Base-by-base conservation (phyloP, 2,797 vertebrate species). In the Pseudomugil gertrudae region DNA sequence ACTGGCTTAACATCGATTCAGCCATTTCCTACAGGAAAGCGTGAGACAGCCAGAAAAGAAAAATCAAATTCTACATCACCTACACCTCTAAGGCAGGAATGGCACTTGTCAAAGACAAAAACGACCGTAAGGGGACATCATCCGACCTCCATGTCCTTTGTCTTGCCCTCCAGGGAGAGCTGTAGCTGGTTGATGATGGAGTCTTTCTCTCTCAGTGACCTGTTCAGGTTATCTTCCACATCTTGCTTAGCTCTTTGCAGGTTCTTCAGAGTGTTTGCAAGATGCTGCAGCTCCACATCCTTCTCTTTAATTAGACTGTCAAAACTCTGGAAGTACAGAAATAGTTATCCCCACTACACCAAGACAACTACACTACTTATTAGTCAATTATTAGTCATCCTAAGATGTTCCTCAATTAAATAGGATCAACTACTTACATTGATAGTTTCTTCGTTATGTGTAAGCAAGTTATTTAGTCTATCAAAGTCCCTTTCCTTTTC, bases 111-210 rank as follows among this genome's bases (percentile, higher is more conserved):
- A 50, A 57, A 65, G 66, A 40, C 26, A 47, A 17, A 3, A n/a
- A 10, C 2, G 2, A 0, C n/a, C n/a, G n/a, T 57, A n/a, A 73
- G 59, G 8, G 6, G 2, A 19, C 1, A 55, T 26, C 23, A 60
- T 65, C 89, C 85, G 58, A 97, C 97, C 93, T 97, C 94, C 62
- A 95, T 85, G 66, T 95, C 95, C 73, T 93, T 92, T n/a, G 88
- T 92, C 87, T 94, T 94, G 67, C 88, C 90, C 53, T 94, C 89
- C 80, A 94, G 86, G 32, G 93, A 89, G 79, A 90, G 83, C 73
- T 95, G 93, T 48, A 94, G 91, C 43, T 96, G 95, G 76, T 92
- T 92, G 74, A 95, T 94, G 56, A 94, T 94, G 72, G 93, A 86
- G 78, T 93, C 87, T 66, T 94, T 95, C 81, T 96, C 96, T 70